These are phyloP conservation scores for Zaprionus lineosus DNA, from an alignment of 2,888 invertebrate genomes.

Conservation along the genomic window DNA sequence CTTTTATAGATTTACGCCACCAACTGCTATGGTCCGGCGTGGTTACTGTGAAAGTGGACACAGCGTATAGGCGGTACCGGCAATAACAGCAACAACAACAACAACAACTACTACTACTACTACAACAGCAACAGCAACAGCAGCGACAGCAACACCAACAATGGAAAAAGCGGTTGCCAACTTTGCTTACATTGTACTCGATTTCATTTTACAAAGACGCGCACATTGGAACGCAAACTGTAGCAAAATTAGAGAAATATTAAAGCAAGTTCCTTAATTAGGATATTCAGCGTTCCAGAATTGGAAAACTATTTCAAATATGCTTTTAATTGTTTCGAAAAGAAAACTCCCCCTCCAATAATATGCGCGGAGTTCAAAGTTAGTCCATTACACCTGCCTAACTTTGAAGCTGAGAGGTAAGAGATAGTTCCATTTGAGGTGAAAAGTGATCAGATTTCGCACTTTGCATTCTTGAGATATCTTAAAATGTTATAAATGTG, in stretches of 20 bases:
- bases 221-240: constrained; percentile 54
- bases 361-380: too few species aligned
- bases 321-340: background rate
- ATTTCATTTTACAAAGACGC: constrained; percentile 64
- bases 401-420: too few species aligned
- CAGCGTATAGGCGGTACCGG: constrained; percentile 43
- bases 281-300: constrained; percentile 21
- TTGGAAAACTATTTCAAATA: background rate
- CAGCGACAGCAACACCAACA: constrained; percentile 40
- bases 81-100: constrained; percentile 25
- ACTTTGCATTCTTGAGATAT: background rate
- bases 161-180: constrained; percentile 48
- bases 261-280: constrained; percentile 1
- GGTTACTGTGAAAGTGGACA: constrained; percentile 73
- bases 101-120: constrained; percentile 14
- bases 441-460: too few species aligned
- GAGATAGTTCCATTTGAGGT: too few species aligned
- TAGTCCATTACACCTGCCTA: too few species aligned
- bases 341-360: too few species aligned
- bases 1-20: constrained; percentile 34
- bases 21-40: constrained; percentile 35
- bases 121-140: constrained; percentile 50
- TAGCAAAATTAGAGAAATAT: constrained; percentile 1
- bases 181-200: constrained; percentile 65
- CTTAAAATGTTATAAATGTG: background rate